Evolutionary conservation across 2,113 vertebrate genomes (phyloP).

Genomic region (Rhagologus leucostigma): DNA sequence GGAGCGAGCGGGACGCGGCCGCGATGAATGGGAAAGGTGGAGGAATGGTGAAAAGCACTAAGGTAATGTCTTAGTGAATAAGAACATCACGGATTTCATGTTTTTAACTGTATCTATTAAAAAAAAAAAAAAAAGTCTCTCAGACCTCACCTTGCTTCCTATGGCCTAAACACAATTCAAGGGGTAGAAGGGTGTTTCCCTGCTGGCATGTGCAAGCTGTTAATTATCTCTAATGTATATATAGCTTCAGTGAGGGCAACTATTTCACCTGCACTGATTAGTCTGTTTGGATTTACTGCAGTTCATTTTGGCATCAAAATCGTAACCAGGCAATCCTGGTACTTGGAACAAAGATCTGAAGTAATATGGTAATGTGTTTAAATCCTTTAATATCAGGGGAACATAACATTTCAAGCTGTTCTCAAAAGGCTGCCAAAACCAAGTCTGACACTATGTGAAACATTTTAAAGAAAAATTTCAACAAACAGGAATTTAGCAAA

Average conservation of each 20-base stretch:
- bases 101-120: neutral
- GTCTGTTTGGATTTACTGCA: neutral
- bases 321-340: neutral
- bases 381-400: neutral
- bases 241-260: neutral
- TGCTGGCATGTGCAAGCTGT: neutral
- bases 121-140: neutral
- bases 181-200: neutral
- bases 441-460: neutral
- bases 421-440: neutral
- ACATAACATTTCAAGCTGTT: neutral
- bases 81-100: neutral
- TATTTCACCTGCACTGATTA: neutral
- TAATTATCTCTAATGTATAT: neutral
- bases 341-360: neutral
- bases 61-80: neutral
- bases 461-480: neutral
- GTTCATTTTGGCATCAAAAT: neutral
- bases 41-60: neutral
- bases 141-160: neutral
- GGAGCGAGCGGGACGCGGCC: fast-evolving
- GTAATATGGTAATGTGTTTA: neutral
- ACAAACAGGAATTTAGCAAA: neutral
- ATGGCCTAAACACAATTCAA: neutral
- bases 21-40: fast-evolving